phyloP scores from a whole-genome alignment of 1,140 invertebrate species.

The Bombyx mandarina region DNA sequence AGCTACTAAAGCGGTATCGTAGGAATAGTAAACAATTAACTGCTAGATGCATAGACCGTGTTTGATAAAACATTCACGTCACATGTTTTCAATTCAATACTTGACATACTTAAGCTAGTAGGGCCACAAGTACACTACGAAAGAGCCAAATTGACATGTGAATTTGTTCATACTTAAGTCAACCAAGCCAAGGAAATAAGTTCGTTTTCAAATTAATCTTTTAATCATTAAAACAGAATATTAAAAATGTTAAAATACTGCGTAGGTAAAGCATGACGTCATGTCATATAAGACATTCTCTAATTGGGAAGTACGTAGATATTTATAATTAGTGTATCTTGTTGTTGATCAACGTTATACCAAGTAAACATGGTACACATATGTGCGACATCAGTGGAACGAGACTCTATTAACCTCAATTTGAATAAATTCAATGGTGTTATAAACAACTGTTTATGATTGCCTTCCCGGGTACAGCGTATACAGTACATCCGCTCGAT shows the following conservation, averaged over 20 bases:
- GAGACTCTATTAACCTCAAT: slow-evolving; percentile 66
- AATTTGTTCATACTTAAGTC: too few relatives aligned
- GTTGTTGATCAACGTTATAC: slow-evolving; percentile 43
- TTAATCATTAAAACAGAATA: background rate
- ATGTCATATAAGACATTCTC: slow-evolving; percentile 17
- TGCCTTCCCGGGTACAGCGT: slow-evolving; percentile 44
- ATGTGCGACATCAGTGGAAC: slow-evolving; percentile 61
- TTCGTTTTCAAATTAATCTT: too few relatives aligned
- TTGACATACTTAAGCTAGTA: slow-evolving; percentile 6
- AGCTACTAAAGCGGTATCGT: slow-evolving; percentile 52
- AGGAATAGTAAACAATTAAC: slow-evolving; percentile 62
- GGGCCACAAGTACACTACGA: too few relatives aligned
- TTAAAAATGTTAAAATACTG: slow-evolving; percentile 14
- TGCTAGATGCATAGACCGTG: slow-evolving; percentile 42
- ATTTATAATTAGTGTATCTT: slow-evolving; percentile 45
- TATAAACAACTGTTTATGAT: slow-evolving; percentile 57
- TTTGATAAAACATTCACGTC: slow-evolving; percentile 36
- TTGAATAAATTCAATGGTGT: slow-evolving; percentile 61
- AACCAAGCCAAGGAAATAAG: too few relatives aligned
- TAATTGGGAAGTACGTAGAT: slow-evolving; percentile 27
- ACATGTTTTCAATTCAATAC: slow-evolving; percentile 21
- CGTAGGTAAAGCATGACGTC: slow-evolving; percentile 21
- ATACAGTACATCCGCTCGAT: slow-evolving; percentile 52
- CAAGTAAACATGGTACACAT: slow-evolving; percentile 60
- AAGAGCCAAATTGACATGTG: too few relatives aligned